Evolutionary conservation across 64 coral and sea anemone genomes (phyloP).

Genomic region (Montipora capricornis): DNA sequence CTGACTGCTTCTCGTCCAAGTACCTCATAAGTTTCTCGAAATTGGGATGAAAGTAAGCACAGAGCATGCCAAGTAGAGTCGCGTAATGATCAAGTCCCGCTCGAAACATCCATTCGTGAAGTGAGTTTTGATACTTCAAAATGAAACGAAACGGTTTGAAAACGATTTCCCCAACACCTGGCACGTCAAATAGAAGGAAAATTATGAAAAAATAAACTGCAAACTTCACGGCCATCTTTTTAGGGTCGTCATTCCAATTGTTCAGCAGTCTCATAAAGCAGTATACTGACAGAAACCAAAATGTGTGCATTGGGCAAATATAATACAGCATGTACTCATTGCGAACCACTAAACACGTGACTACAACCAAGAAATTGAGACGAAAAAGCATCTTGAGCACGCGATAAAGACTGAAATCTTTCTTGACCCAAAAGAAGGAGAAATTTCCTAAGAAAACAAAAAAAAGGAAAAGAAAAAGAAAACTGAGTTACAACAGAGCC

Average conservation of each 20-base stretch:
- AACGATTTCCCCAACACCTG: conserved; percentile 69
- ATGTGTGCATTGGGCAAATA: conserved; percentile 96
- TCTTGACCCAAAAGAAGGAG: conserved; percentile 92
- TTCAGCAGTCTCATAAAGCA: conserved; percentile 86
- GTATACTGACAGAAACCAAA: conserved; percentile 90
- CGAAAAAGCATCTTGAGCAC: conserved; percentile 93
- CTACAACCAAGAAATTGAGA: conserved; percentile 84
- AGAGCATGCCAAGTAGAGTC: conserved; percentile 82
- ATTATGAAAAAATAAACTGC: conserved; percentile 68
- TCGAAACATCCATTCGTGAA: conserved; percentile 97
- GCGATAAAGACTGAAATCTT: conserved; percentile 90
- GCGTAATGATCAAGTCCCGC: conserved; percentile 94
- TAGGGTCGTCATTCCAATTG: conserved; percentile 78
- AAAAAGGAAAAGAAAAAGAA: neutral
- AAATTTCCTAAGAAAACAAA: conserved; percentile 80
- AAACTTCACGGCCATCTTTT: conserved; percentile 85
- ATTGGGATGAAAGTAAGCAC: conserved; percentile 84
- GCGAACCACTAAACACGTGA: conserved; percentile 84
- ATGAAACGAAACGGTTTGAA: conserved; percentile 81
- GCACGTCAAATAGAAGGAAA: conserved; percentile 81
- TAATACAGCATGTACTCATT: conserved; percentile 98
- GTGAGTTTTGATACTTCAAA: conserved; percentile 74
- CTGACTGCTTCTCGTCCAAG: conserved; percentile 48
- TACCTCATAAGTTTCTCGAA: conserved; percentile 66
- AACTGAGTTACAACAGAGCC: too few relatives aligned